Conservation (phyloP, 2,113 vertebrate genomes). For the Notarius quadriscutis region DNA sequence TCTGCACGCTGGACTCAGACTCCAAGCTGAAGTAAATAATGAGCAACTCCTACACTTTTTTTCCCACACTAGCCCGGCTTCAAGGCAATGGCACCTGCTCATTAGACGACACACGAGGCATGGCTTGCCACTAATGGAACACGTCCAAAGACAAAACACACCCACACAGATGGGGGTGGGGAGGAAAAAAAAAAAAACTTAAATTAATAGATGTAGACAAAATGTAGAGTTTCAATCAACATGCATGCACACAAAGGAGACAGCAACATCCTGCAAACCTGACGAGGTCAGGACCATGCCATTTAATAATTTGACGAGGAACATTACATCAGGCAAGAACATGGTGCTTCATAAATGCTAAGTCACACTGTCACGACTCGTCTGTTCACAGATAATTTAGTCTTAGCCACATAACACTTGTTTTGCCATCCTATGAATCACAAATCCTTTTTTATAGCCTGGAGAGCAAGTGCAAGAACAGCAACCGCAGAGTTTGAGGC, state of each 20-base stretch:
- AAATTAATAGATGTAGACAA: slow-evolving; percentile 4
- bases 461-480: neutral
- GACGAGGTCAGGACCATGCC: neutral
- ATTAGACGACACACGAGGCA: slow-evolving; percentile 10
- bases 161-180: neutral
- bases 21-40: slow-evolving; percentile 39
- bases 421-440: slow-evolving; percentile 19
- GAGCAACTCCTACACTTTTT: slow-evolving; percentile 36
- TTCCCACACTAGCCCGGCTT: slow-evolving; percentile 10
- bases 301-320: neutral
- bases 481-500: neutral
- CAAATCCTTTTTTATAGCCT: slow-evolving; percentile 24
- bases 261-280: neutral
- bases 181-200: neutral
- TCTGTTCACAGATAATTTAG: slow-evolving; percentile 19
- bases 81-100: slow-evolving; percentile 32
- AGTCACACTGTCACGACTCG: slow-evolving; percentile 12
- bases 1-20: neutral
- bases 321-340: neutral
- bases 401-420: neutral
- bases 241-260: neutral
- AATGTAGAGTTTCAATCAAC: neutral
- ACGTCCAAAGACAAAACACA: neutral
- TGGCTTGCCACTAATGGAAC: too few relatives aligned
- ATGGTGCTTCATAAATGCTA: neutral